These are phyloP conservation scores for Anoncus sp. DNA, from an alignment of 2,888 invertebrate genomes.

Conservation along the genomic window DNA sequence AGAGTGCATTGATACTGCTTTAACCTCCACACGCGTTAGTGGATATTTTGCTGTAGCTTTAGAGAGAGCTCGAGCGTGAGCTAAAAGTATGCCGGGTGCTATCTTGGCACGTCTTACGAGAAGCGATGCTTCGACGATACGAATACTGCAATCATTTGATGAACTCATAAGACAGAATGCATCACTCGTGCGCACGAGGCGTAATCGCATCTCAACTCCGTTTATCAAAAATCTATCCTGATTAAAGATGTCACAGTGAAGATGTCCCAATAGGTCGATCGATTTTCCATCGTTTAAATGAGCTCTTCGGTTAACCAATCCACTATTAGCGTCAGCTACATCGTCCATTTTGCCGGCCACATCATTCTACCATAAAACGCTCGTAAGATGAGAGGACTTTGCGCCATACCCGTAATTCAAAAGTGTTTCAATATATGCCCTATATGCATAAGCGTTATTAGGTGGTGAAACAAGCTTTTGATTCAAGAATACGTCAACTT, in stretches of 20 bases:
- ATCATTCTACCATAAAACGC: conserved; percentile 58
- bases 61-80: background rate
- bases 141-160: background rate
- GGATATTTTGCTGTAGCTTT: background rate
- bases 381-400: conserved; percentile 49
- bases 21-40: background rate
- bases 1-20: conserved; percentile 57
- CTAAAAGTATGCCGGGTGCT: conserved; percentile 13
- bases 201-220: conserved; percentile 43
- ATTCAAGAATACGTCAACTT: conserved; percentile 71
- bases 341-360: conserved; percentile 1
- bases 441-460: conserved; percentile 69
- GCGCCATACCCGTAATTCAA: conserved; percentile 54
- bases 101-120: conserved; percentile 64
- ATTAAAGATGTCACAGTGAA: conserved; percentile 34
- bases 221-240: conserved; percentile 25
- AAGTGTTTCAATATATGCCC: conserved; percentile 63
- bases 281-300: no score
- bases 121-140: conserved; percentile 50
- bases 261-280: conserved; percentile 3
- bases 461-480: conserved; percentile 69
- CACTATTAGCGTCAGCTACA: background rate
- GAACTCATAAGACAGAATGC: no score
- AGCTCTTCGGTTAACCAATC: no score
- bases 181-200: conserved; percentile 29